phyloP scores from a whole-genome alignment of 1,140 invertebrate species.

The Meloidogyne exigua region DNA sequence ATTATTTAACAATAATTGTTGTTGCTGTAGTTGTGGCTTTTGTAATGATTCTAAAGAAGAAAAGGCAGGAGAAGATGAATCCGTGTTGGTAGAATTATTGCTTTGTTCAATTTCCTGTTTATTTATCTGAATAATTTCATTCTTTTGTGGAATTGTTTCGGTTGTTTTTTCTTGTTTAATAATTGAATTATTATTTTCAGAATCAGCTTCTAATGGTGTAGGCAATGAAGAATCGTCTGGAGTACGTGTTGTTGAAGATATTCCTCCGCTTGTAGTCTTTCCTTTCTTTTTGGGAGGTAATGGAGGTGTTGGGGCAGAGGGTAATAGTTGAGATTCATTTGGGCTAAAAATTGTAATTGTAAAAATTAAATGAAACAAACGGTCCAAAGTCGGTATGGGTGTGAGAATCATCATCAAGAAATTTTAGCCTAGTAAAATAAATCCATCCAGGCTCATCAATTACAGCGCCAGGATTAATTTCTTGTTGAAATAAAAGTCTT shows the following conservation, averaged over 20 bases:
- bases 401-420: slow-evolving; percentile 21
- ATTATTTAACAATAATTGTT: neutral
- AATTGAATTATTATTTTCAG: neutral
- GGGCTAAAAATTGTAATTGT: neutral
- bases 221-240: slow-evolving; percentile 19
- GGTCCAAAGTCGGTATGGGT: neutral
- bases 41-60: neutral
- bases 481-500: slow-evolving; percentile 13
- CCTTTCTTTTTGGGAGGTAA: slow-evolving; percentile 25
- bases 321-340: neutral
- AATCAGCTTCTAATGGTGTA: slow-evolving; percentile 16
- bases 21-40: neutral
- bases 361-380: neutral
- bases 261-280: neutral
- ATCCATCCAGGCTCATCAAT: slow-evolving; percentile 34
- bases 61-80: neutral
- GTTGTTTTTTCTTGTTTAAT: neutral
- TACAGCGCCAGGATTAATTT: neutral
- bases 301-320: neutral
- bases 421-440: slow-evolving; percentile 36
- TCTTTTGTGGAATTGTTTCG: neutral
- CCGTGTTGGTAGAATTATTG: neutral
- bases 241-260: neutral
- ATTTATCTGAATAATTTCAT: neutral
- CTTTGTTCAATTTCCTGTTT: neutral